Conservation (phyloP, 2,888 invertebrate species). For the Drosophila sordidula region DNA sequence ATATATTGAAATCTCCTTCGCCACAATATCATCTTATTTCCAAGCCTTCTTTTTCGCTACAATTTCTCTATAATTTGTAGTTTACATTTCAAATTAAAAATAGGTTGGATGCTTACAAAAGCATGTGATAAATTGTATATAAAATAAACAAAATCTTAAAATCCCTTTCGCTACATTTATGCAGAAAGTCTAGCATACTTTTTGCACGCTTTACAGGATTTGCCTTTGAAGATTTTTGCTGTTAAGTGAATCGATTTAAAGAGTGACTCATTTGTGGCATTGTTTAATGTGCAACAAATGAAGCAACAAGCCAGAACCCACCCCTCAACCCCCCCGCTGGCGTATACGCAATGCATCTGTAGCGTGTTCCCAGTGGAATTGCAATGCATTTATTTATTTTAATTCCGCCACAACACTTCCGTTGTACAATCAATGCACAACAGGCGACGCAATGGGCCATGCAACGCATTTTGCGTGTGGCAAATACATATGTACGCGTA, state of each 20-base stretch:
- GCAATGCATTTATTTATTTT: constrained; percentile 82
- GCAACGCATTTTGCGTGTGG: constrained; percentile 35
- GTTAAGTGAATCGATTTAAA: constrained; percentile 31
- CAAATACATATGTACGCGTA: constrained; percentile 35
- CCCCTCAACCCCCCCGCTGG: neutral
- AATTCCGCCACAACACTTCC: constrained; percentile 84
- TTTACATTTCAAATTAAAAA: too few species aligned
- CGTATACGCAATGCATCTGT: constrained; percentile 19
- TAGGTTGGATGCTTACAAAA: too few species aligned
- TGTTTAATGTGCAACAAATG: constrained; percentile 71
- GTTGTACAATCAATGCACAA: constrained; percentile 77
- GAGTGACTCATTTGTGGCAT: constrained; percentile 54
- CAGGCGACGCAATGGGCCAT: constrained; percentile 60
- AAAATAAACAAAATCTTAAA: neutral
- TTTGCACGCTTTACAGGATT: neutral
- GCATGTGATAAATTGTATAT: too few species aligned
- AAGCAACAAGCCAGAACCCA: constrained; percentile 67
- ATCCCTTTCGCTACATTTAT: neutral
- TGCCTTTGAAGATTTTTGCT: neutral
- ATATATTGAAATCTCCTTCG: neutral
- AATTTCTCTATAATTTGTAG: neutral
- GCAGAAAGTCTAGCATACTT: neutral
- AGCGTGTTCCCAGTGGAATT: constrained; percentile 57
- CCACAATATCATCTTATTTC: too few species aligned
- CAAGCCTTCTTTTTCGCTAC: too few species aligned